These are phyloP conservation scores for Cheirogaleus major DNA, from an alignment of 2,797 vertebrate genomes.

Conservation along the genomic window DNA sequence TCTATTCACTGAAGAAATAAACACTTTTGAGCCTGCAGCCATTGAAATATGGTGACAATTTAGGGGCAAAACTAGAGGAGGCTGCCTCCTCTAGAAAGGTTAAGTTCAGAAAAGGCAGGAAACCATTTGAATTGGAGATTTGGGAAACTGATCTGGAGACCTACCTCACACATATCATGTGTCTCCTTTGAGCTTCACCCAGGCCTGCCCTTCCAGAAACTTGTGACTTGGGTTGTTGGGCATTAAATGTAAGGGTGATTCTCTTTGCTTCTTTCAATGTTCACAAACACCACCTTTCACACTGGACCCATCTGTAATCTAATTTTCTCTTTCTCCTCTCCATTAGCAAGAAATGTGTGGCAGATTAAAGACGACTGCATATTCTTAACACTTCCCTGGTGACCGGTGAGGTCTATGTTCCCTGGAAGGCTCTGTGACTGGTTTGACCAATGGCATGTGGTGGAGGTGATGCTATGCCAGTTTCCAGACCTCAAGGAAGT, in stretches of 20 bases:
- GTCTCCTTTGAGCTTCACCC: neutral
- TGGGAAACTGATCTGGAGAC: neutral
- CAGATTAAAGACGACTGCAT: neutral
- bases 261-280: constrained; percentile 4
- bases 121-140: neutral
- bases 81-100: neutral
- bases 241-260: neutral
- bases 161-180: too few relatives aligned
- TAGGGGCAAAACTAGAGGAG: neutral
- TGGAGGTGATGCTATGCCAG: neutral
- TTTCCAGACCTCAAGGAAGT: neutral
- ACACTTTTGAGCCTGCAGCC: neutral
- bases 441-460: neutral
- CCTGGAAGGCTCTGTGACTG: neutral
- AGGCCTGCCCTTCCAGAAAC: neutral
- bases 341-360: neutral
- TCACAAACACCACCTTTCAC: neutral
- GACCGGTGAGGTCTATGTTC: neutral
- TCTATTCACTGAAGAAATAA: neutral
- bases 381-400: neutral
- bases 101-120: neutral
- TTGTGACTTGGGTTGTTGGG: neutral
- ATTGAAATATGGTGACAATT: neutral
- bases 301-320: neutral
- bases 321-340: neutral